A percentile compares a stretch with the other conserved stretches of the same genome.
Evolutionary conservation across 2,888 invertebrate species (phyloP).

Genomic region (Acleris cristana): DNA sequence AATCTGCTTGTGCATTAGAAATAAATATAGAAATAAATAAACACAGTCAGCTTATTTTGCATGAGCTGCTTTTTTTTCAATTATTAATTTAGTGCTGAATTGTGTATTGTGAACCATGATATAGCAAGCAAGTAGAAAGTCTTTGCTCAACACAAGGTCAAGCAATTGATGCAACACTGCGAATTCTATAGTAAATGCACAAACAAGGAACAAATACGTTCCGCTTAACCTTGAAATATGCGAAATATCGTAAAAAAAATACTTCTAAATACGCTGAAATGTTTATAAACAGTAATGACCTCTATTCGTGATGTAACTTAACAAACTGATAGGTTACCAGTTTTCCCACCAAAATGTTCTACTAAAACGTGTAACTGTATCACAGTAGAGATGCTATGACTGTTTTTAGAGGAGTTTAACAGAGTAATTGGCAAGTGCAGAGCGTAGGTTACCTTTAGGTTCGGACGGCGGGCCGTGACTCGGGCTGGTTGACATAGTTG

Average conservation of each 20-base stretch:
- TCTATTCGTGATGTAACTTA: constrained; percentile 76
- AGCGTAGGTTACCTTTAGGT: constrained; percentile 68
- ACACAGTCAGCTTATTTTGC: too few species aligned
- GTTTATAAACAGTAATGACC: constrained; percentile 81
- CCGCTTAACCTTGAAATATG: constrained; percentile 24
- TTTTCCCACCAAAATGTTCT: constrained; percentile 77
- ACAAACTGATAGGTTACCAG: constrained; percentile 70
- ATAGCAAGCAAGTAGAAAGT: constrained; percentile 27
- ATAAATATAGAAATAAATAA: too few species aligned
- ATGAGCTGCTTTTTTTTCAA: too few species aligned
- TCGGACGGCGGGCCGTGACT: constrained; percentile 64
- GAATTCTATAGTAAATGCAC: constrained; percentile 20
- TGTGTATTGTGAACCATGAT: constrained; percentile 5
- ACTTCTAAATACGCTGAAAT: constrained; percentile 58
- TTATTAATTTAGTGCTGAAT: neutral
- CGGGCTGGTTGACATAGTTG: constrained; percentile 74
- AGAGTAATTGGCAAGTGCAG: constrained; percentile 40
- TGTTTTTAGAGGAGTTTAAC: constrained; percentile 15
- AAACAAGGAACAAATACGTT: constrained; percentile 5
- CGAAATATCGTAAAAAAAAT: constrained; percentile 41
- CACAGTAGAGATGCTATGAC: constrained; percentile 6
- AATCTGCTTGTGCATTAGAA: too few species aligned
- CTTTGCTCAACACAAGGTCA: constrained; percentile 30
- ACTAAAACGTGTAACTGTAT: constrained; percentile 37
- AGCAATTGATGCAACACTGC: constrained; percentile 29